Percentiles rank a stretch among this genome's conserved stretches.
Evolutionary conservation across 2,888 invertebrate species (phyloP).

Genomic region (Chydorus sphaericus): DNA sequence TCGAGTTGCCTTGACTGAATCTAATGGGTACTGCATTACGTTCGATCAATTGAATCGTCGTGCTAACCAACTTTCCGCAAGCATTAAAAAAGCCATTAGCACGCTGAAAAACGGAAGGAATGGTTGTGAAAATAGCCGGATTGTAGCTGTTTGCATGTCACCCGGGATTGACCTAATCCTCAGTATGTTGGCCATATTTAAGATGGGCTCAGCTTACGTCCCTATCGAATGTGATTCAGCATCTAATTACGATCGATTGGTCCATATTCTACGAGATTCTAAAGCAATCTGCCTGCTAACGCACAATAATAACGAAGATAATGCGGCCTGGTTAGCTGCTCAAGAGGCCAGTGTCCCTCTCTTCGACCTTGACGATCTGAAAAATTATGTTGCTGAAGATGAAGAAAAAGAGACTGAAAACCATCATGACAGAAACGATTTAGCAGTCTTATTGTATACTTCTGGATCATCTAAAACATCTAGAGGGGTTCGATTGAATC

Average conservation of each 20-base stretch:
- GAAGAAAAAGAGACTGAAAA: neutral
- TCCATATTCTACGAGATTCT: constrained; percentile 59
- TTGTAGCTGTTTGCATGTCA: constrained; percentile 63
- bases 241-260: constrained; percentile 48
- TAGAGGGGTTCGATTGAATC: constrained; percentile 70
- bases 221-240: constrained; percentile 64
- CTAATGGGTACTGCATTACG: too few species aligned
- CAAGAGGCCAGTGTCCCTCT: neutral
- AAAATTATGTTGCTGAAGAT: neutral
- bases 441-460: constrained; percentile 63
- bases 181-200: constrained; percentile 56
- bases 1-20: too few species aligned
- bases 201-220: constrained; percentile 68
- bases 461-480: constrained; percentile 82
- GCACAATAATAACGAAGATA: too few species aligned
- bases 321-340: too few species aligned
- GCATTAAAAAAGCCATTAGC: too few species aligned
- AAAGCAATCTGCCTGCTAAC: constrained; percentile 51
- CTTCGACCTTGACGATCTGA: neutral
- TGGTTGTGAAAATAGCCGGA: constrained; percentile 52
- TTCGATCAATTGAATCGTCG: neutral
- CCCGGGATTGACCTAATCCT: constrained; percentile 53
- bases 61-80: neutral
- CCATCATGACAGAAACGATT: too few species aligned
- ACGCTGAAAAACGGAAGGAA: too few species aligned